Percentiles rank a stretch among this genome's conserved stretches.
These are phyloP conservation scores for Campopleginae sp. DNA, from an alignment of 2,888 invertebrate genomes.

Conservation along the genomic window DNA sequence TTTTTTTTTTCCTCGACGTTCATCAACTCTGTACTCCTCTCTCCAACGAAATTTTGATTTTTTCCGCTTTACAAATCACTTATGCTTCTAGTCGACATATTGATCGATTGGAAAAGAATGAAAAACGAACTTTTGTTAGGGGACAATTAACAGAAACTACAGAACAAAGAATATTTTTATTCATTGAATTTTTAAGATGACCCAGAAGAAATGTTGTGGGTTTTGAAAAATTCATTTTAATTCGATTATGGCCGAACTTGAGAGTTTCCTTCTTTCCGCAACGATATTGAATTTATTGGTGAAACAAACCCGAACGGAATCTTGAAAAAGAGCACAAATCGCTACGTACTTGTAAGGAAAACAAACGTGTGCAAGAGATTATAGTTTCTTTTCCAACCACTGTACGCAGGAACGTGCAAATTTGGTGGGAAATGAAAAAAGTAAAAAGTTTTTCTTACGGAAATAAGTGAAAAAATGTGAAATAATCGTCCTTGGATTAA, in stretches of 20 bases:
- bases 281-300: not conserved
- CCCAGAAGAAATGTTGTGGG: not conserved
- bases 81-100: constrained; percentile 17
- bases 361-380: not conserved
- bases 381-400: not conserved
- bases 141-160: not conserved
- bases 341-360: not conserved
- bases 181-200: not conserved
- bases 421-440: not conserved
- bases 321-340: not conserved
- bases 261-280: not conserved
- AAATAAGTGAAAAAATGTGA: not conserved
- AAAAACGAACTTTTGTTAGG: not conserved
- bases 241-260: not conserved
- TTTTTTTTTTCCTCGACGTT: constrained; percentile 27
- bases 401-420: constrained; percentile 2
- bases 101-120: not conserved
- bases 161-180: not conserved
- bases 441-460: not conserved
- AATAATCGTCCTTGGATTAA: not conserved
- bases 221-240: not conserved
- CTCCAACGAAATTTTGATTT: not conserved
- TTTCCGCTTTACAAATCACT: not conserved
- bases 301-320: not conserved
- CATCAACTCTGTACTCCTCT: not conserved